Evolutionary conservation across 2,113 vertebrate species (phyloP).

Genomic region (Lichenostomus cassidix): DNA sequence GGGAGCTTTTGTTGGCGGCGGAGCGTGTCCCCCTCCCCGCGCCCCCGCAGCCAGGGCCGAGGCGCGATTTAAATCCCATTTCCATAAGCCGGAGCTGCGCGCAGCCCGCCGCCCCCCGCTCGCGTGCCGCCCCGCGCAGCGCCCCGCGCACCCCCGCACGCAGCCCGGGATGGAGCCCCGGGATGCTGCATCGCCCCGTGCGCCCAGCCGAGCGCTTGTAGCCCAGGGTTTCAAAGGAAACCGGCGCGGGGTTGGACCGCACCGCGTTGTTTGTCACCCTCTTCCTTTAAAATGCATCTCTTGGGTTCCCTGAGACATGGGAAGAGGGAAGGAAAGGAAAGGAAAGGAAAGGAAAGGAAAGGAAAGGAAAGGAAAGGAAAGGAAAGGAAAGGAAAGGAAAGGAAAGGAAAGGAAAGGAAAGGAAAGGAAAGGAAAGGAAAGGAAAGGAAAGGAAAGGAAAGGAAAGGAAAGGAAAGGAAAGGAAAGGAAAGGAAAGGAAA

Average conservation of each 20-base stretch:
- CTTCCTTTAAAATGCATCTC: not conserved
- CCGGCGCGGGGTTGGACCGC: not conserved
- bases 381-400: too few species aligned
- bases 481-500: rapidly evolving
- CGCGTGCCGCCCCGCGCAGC: conserved; percentile 33
- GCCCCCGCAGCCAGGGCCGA: not conserved
- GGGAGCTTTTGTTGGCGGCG: not conserved
- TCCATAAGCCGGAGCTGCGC: conserved; percentile 28
- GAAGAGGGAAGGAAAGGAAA: too few species aligned
- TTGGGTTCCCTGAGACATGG: too few species aligned
- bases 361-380: too few species aligned
- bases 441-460: too few species aligned
- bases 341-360: not conserved
- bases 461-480: rapidly evolving
- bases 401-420: rapidly evolving
- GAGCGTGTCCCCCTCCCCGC: not conserved
- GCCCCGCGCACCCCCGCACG: not conserved
- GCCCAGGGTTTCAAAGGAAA: not conserved
- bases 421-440: too few species aligned
- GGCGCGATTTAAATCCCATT: conserved; percentile 12
- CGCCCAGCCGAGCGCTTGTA: not conserved
- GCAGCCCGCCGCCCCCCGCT: not conserved
- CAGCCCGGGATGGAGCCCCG: not conserved
- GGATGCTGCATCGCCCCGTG: not conserved
- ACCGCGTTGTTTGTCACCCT: not conserved